Evolutionary conservation across 2,888 invertebrate species (phyloP).

Genomic region (Germaria angustata): DNA sequence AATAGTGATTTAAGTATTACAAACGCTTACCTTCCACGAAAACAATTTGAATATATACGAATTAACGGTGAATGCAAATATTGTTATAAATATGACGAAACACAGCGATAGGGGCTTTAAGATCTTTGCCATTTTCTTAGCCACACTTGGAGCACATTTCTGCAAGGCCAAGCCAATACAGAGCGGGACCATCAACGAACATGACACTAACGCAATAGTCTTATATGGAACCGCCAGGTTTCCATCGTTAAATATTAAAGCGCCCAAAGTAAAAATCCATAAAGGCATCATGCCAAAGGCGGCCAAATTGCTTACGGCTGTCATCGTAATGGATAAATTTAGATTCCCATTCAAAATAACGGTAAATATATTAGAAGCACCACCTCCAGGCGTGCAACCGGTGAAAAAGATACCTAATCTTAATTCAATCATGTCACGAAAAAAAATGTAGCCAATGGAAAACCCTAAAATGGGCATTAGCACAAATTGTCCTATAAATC

Average conservation of each 20-base stretch:
- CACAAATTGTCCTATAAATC: slow-evolving; percentile 88
- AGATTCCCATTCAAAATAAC: slow-evolving; percentile 93
- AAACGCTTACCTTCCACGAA: slow-evolving; percentile 86
- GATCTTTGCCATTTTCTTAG: slow-evolving; percentile 86
- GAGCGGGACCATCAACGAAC: slow-evolving; percentile 87
- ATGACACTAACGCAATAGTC: slow-evolving; percentile 86
- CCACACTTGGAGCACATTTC: slow-evolving; percentile 83
- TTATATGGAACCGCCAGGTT: slow-evolving; percentile 87
- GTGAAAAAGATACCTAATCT: slow-evolving; percentile 91
- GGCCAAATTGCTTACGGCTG: slow-evolving; percentile 90
- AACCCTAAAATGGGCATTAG: slow-evolving; percentile 91
- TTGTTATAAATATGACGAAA: slow-evolving; percentile 88
- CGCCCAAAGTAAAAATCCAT: slow-evolving; percentile 92
- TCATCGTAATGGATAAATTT: slow-evolving; percentile 95
- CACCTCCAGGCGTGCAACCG: slow-evolving; percentile 93
- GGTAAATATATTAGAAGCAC: slow-evolving; percentile 97
- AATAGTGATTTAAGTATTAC: background rate
- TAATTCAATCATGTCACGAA: slow-evolving; percentile 84
- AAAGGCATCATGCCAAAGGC: slow-evolving; percentile 94
- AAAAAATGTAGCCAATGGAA: slow-evolving; percentile 84
- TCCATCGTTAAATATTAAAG: slow-evolving; percentile 85
- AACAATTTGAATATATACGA: slow-evolving; percentile 91
- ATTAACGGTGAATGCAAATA: slow-evolving; percentile 92
- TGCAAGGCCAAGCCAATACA: slow-evolving; percentile 85
- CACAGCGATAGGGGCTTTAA: slow-evolving; percentile 89